These are phyloP conservation scores for Fragum fragum DNA, from an alignment of 2,888 invertebrate species.

Conservation along the genomic window DNA sequence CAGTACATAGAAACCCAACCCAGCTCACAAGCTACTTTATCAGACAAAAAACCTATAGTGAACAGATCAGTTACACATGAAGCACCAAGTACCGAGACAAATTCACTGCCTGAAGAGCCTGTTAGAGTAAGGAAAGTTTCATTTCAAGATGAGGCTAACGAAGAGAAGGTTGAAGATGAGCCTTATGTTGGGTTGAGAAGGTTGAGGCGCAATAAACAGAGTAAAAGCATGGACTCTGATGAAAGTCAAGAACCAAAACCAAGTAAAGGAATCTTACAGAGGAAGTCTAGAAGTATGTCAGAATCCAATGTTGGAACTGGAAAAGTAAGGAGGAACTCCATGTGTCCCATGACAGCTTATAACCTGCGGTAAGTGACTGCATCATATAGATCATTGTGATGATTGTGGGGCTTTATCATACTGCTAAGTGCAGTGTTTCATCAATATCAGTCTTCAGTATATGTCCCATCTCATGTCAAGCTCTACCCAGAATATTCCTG, in stretches of 20 bases:
- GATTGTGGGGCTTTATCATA: too few species aligned
- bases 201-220: conserved; percentile 12
- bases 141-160: conserved; percentile 30
- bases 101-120: background rate
- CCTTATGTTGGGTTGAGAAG: conserved; percentile 38
- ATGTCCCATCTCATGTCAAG: too few species aligned
- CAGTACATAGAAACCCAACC: conserved; percentile 16
- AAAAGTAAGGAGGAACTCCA: conserved; percentile 38
- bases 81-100: background rate
- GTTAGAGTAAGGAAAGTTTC: conserved; percentile 24
- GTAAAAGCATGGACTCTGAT: conserved; percentile 16
- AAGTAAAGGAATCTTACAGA: conserved; percentile 12
- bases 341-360: conserved; percentile 58
- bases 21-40: too few species aligned
- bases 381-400: background rate
- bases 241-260: background rate
- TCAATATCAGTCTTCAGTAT: too few species aligned
- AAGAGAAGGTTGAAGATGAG: conserved; percentile 23
- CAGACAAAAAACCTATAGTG: too few species aligned
- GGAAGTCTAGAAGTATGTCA: conserved; percentile 16
- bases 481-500: too few species aligned
- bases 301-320: conserved; percentile 8
- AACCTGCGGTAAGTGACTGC: conserved; percentile 49
- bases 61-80: background rate
- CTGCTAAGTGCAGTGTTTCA: too few species aligned